A percentile compares a stretch with the other conserved stretches of the same genome.
Conservation (phyloP, 2,888 invertebrate genomes). For the Drosophila rubida region DNA sequence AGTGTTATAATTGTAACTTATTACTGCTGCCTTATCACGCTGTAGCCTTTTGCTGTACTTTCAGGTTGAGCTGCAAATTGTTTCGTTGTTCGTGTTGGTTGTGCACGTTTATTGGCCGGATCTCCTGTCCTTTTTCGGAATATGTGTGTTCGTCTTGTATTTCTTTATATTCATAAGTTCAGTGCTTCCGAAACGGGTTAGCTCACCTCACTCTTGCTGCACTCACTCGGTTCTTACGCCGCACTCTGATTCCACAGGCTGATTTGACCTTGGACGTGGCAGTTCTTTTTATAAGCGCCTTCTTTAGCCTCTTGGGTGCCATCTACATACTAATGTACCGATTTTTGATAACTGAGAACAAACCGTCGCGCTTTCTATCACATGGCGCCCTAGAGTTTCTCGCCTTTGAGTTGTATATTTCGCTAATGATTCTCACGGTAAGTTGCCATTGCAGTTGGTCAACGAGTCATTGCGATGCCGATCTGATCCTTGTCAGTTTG, state of each 20-base stretch:
- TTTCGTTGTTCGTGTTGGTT: constrained; percentile 42
- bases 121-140: constrained; percentile 29
- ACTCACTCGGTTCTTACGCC: neutral
- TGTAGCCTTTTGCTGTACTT: neutral
- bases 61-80: constrained; percentile 61
- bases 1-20: constrained; percentile 39
- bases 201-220: neutral
- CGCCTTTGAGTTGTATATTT: constrained; percentile 27
- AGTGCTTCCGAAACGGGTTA: constrained; percentile 39
- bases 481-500: constrained; percentile 36
- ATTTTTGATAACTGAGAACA: constrained; percentile 12
- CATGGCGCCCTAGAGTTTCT: neutral
- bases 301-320: constrained; percentile 42
- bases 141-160: constrained; percentile 20
- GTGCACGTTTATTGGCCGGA: constrained; percentile 34
- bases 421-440: constrained; percentile 43
- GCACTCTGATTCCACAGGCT: constrained; percentile 22
- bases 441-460: constrained; percentile 5
- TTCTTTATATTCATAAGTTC: constrained; percentile 22
- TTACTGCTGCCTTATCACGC: too few species aligned
- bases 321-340: constrained; percentile 32
- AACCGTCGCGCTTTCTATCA: too few species aligned
- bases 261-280: constrained; percentile 64
- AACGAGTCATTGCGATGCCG: too few species aligned
- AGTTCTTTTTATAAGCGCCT: constrained; percentile 54